phyloP scores from a whole-genome alignment of 1,140 invertebrate species.

The Diploscapter pachys region DNA sequence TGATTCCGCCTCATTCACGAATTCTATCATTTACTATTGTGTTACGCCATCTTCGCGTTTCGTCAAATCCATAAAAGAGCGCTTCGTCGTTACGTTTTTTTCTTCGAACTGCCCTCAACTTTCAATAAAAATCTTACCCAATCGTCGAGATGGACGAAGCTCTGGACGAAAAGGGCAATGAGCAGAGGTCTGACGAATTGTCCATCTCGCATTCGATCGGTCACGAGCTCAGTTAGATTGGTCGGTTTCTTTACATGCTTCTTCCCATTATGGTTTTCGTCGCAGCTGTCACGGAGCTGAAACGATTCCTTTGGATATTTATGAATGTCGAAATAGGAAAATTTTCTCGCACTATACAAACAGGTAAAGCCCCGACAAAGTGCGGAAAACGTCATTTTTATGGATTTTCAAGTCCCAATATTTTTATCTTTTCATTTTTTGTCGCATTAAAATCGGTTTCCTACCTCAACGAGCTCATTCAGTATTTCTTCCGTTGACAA shows the following conservation, averaged over 20 bases:
- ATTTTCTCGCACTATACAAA: slow-evolving; percentile 2
- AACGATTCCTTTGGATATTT: slow-evolving; percentile 12
- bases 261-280: slow-evolving; percentile 12
- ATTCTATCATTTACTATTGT: no score
- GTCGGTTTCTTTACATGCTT: slow-evolving; percentile 1
- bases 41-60: no score
- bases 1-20: no score
- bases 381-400: background rate
- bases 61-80: no score
- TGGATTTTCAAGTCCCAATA: background rate
- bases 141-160: slow-evolving; percentile 32
- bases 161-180: slow-evolving; percentile 22
- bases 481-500: slow-evolving; percentile 4
- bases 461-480: background rate
- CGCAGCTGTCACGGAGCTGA: background rate
- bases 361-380: background rate
- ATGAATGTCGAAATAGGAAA: background rate
- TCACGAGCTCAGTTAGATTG: background rate
- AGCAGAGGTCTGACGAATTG: slow-evolving; percentile 25
- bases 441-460: background rate
- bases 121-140: slow-evolving; percentile 19
- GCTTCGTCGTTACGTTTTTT: no score
- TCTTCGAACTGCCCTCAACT: background rate
- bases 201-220: slow-evolving; percentile 10
- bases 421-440: background rate